A percentile compares a stretch with the other conserved stretches of the same genome.
Evolutionary conservation across 2,797 vertebrate genomes (phyloP).

Genomic region (Natrix natrix): DNA sequence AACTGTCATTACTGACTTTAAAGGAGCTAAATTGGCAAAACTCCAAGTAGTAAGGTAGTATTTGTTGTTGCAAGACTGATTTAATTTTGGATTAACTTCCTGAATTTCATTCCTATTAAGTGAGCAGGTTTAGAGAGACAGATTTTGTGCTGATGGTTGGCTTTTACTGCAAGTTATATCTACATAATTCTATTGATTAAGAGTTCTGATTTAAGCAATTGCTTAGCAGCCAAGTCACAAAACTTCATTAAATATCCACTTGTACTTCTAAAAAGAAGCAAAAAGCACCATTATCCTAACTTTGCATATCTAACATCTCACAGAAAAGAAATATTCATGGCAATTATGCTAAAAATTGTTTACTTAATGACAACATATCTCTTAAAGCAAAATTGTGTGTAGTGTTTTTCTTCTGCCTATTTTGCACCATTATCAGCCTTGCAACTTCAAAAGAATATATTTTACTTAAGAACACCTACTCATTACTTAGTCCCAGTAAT

Average conservation of each 20-base stretch:
- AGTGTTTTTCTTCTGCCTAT: neutral
- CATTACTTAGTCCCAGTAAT: conserved; percentile 28
- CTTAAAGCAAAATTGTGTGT: neutral
- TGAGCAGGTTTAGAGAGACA: neutral
- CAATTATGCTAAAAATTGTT: neutral
- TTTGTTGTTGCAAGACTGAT: conserved; percentile 26
- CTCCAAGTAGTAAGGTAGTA: conserved; percentile 12
- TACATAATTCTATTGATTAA: conserved; percentile 15
- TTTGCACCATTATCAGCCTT: neutral
- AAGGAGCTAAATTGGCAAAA: conserved; percentile 14
- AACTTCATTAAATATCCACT: neutral
- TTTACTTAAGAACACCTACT: conserved; percentile 13
- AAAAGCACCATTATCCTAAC: neutral
- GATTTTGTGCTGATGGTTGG: neutral
- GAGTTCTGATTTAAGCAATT: neutral
- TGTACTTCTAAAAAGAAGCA: neutral
- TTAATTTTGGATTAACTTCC: conserved; percentile 30
- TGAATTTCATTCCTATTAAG: conserved; percentile 27
- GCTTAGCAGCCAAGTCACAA: neutral
- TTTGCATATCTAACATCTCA: neutral
- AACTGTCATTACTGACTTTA: conserved; percentile 25
- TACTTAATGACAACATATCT: neutral
- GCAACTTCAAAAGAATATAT: neutral
- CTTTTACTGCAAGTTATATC: neutral
- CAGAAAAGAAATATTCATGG: neutral